Evolutionary conservation across 2,113 vertebrate species (phyloP).

Genomic region (Leucosticte australis): DNA sequence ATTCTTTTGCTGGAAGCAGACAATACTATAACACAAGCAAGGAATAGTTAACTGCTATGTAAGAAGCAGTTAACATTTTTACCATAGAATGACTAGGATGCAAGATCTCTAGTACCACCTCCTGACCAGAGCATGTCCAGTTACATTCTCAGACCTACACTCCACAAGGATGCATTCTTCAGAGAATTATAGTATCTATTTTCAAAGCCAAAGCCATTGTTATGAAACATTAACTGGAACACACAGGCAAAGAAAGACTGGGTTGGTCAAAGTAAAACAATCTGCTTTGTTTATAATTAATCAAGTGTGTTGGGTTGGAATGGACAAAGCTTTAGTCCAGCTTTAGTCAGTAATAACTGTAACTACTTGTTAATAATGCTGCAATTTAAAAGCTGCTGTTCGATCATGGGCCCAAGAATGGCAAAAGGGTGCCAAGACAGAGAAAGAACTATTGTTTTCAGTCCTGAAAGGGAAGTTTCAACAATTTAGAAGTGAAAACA

Average conservation of each 20-base stretch:
- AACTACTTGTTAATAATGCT: neutral
- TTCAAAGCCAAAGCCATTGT: neutral
- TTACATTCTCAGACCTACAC: neutral
- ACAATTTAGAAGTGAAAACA: neutral
- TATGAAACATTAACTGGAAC: neutral
- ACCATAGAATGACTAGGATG: neutral
- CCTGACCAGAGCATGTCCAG: neutral
- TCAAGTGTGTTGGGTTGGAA: neutral
- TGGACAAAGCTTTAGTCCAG: neutral
- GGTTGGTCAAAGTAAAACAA: neutral
- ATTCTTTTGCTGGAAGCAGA: neutral
- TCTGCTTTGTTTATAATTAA: conserved; percentile 5
- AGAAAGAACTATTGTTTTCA: neutral
- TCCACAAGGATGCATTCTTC: neutral
- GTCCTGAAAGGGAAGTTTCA: conserved; percentile 19
- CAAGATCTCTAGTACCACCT: neutral
- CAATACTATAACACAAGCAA: neutral
- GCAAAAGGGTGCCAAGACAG: neutral
- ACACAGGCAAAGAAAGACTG: neutral
- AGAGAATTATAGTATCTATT: neutral
- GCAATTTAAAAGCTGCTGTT: neutral
- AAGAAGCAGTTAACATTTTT: neutral
- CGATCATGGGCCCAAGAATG: accelerated
- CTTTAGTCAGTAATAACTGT: neutral
- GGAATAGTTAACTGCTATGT: neutral